Evolutionary conservation across 2,888 invertebrate species (phyloP), one percentile per base, ranked within the genome.

Genomic region (Philaethria dido): DNA sequence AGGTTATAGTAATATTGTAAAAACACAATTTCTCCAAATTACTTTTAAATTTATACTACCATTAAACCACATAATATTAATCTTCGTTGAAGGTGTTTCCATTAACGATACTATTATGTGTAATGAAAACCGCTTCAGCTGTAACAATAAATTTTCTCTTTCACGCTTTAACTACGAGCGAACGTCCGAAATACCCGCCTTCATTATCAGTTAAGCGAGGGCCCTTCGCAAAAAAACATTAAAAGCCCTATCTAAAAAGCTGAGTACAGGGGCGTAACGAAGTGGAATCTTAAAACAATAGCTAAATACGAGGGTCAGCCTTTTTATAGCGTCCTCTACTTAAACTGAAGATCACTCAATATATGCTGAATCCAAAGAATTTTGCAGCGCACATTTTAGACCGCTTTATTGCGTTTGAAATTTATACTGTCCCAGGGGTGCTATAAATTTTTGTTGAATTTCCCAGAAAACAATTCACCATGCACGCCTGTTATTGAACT

Each of bases 241-340:
- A 87, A 89, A 87, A 87, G 84, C 75, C 75, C 82, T 84, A 83
- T 88, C 86, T 87, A 80, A 80, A 85, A 87, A 76, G 79, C 79
- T 81, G 84, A 92, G 86, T 79, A 82, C 80, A 76, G 86, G 89
- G 89, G 90, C 82, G 91, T 90, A 90, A 92, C 90, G 87, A 92
- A 92, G 90, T 87, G 88, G 84, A 84, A 87, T 89, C 90, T 92
- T 92, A 90, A 92, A 92, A 92, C 92, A 92, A 92, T 92, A 90
- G 91, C 91, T 81, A 86, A 91, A 90, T 86, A 85, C 85, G 79
- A 85, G 89, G 89, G 89, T 84, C 80, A 81, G 81, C 78, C 83
- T 83, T 81, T 77, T 78, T 84, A 81, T 87, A 84, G 87, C 82
- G 85, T 87, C 82, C 88, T 68, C 88, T 66, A 64, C 71, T 89